Evolutionary conservation across 2,113 vertebrate species (phyloP), one percentile per base, ranked within the genome.

Genomic region (Macaca mulatta): DNA sequence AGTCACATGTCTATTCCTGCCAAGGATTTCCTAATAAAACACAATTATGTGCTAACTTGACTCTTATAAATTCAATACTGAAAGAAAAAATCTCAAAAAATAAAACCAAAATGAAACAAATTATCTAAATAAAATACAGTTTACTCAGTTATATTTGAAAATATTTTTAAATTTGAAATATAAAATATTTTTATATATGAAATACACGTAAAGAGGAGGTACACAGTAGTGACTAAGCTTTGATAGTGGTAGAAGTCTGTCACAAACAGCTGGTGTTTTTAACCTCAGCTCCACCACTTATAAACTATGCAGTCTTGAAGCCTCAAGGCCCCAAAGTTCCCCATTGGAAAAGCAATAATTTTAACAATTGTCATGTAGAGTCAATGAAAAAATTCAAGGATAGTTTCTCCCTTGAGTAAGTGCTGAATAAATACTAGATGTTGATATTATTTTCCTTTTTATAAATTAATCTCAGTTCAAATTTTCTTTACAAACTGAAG

Each of bases 231-330:
- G 8, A 16, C 59, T 45, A 67, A 45, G 7, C 5, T 84, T 12
- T 85, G 6, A 3, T n/a, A 32, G 2, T 35, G 1, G 6, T n/a
- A 32, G 23, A 87, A 5, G 0, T 52, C 1, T 25, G 3, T 57
- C 35, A 87, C 8, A 59, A 93, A 20, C 2, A 40, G 9, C 7
- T 25, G 17, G 0, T 64, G 25, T 57, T 74, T 2, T 64, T 64
- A 67, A 78, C 25, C 10, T 55, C 40, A 83, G 23, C 2, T 20
- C 1, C 2, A 61, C 9, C 6, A 20, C 5, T 32, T 22, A 67
- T 1, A 38, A 50, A 61, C 2, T 74, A 6, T 89, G 16, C 45
- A 75, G 25, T 13, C 23, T 88, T 90, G 11, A 64, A 38, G n/a
- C 20, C 13, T 50, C 45, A 17, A n/a, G 25, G 20, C 4, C 8